phyloP scores from a whole-genome alignment of 2,888 invertebrate genomes.

The Schizotus pectinicornis region DNA sequence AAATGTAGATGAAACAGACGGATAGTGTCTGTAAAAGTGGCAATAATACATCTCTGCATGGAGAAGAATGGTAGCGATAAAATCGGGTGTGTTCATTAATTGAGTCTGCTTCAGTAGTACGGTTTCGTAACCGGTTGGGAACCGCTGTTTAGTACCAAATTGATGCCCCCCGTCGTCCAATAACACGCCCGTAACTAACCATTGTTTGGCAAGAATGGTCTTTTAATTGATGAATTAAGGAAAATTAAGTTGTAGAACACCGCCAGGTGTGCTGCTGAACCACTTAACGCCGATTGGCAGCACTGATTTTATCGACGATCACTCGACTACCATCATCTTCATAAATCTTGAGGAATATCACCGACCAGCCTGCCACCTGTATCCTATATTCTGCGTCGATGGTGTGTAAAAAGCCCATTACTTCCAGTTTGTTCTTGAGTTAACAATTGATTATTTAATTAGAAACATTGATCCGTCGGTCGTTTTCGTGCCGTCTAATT shows the following conservation, averaged over 20 bases:
- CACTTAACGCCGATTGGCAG: conserved; percentile 32
- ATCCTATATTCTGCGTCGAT: too few relatives aligned
- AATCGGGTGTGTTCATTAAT: background rate
- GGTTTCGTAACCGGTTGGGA: background rate
- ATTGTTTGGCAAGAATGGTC: conserved; percentile 36
- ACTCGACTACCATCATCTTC: conserved; percentile 7
- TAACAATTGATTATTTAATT: conserved; percentile 58
- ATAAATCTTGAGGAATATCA: conserved; percentile 1
- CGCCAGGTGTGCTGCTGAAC: conserved; percentile 27
- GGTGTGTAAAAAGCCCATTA: conserved; percentile 19
- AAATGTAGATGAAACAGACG: too few relatives aligned
- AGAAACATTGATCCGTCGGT: conserved; percentile 53
- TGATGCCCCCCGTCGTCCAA: conserved; percentile 16
- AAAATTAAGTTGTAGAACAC: conserved; percentile 38
- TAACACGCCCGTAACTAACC: conserved; percentile 26
- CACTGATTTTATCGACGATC: conserved; percentile 28
- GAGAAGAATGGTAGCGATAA: too few relatives aligned
- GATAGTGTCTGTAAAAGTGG: too few relatives aligned
- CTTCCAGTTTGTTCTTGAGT: conserved; percentile 34
- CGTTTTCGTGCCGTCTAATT: conserved; percentile 58
- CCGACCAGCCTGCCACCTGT: conserved; percentile 9
- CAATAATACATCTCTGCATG: too few relatives aligned
- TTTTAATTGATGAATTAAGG: conserved; percentile 40
- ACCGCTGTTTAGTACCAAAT: conserved; percentile 12
- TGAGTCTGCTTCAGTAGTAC: background rate